These are phyloP conservation scores for Proisotoma minuta DNA, from an alignment of 2,888 invertebrate genomes.

Conservation along the genomic window DNA sequence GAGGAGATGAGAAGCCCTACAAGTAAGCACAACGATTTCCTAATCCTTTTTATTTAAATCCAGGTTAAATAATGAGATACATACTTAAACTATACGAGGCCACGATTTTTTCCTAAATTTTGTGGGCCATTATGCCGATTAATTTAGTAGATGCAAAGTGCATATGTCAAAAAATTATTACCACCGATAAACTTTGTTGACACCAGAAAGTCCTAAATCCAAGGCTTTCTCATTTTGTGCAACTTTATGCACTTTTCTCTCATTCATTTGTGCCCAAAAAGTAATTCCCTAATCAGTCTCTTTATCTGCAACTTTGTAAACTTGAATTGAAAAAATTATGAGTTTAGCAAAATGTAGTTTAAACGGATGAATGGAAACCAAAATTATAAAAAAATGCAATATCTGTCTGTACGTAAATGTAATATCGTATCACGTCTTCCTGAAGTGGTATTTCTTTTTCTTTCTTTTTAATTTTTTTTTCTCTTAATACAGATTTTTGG, in stretches of 20 bases:
- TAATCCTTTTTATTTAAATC: background rate
- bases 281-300: no score
- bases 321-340: background rate
- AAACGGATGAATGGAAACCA: background rate
- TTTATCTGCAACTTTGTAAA: background rate
- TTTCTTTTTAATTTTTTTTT: background rate
- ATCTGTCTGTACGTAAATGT: background rate
- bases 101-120: no score
- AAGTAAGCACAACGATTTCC: constrained; percentile 53
- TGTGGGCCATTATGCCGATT: no score
- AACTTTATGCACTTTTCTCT: no score
- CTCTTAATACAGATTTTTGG: constrained; percentile 38
- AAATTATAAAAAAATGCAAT: background rate
- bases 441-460: background rate
- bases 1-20: constrained; percentile 66
- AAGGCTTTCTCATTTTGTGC: no score
- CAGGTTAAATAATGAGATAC: no score
- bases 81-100: no score
- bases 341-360: background rate
- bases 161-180: no score
- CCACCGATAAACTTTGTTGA: no score
- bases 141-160: no score
- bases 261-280: background rate
- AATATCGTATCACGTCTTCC: background rate
- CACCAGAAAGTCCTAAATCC: no score